Base-by-base conservation (phyloP, 2,113 vertebrate species). In the Condylura cristata region DNA sequence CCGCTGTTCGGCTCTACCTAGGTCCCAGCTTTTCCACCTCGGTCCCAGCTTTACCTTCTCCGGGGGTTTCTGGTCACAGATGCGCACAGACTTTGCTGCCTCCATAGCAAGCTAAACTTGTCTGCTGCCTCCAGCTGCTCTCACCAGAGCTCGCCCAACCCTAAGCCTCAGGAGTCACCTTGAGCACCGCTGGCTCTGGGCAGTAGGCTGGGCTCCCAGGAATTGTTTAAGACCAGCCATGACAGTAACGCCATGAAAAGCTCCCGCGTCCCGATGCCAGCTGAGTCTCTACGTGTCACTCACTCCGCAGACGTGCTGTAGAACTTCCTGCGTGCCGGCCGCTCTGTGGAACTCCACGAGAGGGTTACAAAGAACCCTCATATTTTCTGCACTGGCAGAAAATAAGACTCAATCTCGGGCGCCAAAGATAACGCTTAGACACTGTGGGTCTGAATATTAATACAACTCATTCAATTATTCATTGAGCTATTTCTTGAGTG, bases 81-180 rank as follows among this genome's bases (percentile, higher is more conserved):
- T 12, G 34, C 65, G 53, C 75, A 24, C 0, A 20, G 53, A 56
- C 53, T 56, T 56, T 22, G 5, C 53, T 56, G 53, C 53, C 53
- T 22, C 0, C 0, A 7, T 4, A 22, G 30, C 20, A 13, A 6
- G 9, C 8, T 48, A 11, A 18, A 16, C 0, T 7, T 1, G 30
- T 60, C 1, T 2, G 6, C 10, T 9, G 30, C 51, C 28, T 61
- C 6, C 6, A 5, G 9, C 28, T 22, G 48, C 9, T 16, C 32
- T 1, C 7, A 22, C 46, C 34, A 3, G 20, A 41, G 17, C 39
- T 2, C 20, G 46, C 85, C 18, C 2, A 6, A 28, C 10, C 4
- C 5, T 1, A 8, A 8, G 34, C 18, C 20, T 71, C 13, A 5
- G 13, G 18, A 22, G 18, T 51, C 14, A 0, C 34, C 65, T 13